These are phyloP conservation scores for Hylaeus volcanicus DNA, from an alignment of 1,140 invertebrate genomes.

Conservation along the genomic window DNA sequence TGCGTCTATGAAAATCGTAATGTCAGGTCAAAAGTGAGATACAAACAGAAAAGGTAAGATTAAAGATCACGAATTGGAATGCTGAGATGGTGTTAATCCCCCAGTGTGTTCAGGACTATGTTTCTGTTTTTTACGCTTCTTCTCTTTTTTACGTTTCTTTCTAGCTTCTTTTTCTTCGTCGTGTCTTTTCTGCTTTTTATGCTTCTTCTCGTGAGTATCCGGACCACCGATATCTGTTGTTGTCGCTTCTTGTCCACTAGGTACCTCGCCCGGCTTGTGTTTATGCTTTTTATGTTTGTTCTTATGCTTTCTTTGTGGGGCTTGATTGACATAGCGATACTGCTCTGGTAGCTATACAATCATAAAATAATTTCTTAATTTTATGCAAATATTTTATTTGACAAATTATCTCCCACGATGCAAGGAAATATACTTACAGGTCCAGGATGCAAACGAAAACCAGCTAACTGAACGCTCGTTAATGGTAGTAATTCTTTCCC, in stretches of 20 bases:
- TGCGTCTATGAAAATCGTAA: conserved; percentile 1
- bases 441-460: conserved; percentile 97
- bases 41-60: conserved; percentile 57
- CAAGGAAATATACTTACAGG: conserved; percentile 84
- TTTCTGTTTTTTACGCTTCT: conserved; percentile 96
- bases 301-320: conserved; percentile 95
- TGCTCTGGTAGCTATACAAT: conserved; percentile 93
- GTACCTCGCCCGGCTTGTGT: conserved; percentile 89
- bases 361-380: conserved; percentile 30
- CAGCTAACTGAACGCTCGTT: conserved; percentile 93
- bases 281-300: conserved; percentile 98
- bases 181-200: conserved; percentile 96
- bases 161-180: conserved; percentile 96
- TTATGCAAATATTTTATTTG: neutral
- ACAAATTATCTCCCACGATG: neutral
- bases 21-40: conserved; percentile 42
- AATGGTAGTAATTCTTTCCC: conserved; percentile 96
- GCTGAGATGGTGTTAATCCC: conserved; percentile 87
- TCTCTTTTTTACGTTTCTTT: conserved; percentile 97
- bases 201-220: conserved; percentile 96
- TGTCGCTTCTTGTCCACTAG: conserved; percentile 86
- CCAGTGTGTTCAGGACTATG: conserved; percentile 93
- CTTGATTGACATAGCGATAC: conserved; percentile 95
- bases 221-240: conserved; percentile 84
- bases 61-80: conserved; percentile 83